These are phyloP conservation scores for Pyrocoelia pectoralis DNA, from an alignment of 2,888 invertebrate genomes.

Conservation along the genomic window DNA sequence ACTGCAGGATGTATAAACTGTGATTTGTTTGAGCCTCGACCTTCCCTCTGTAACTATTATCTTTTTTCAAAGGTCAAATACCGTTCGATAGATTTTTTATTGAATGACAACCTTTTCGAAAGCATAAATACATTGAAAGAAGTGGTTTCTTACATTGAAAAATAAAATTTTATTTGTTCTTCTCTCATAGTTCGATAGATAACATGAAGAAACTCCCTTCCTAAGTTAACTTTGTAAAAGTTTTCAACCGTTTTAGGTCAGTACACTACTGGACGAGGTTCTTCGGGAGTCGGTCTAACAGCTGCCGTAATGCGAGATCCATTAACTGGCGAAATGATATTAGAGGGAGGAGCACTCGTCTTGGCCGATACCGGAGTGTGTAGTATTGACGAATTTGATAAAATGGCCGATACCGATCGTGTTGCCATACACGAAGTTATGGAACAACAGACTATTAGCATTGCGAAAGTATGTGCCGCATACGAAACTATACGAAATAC, in stretches of 20 bases:
- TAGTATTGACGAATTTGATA: slow-evolving; percentile 99
- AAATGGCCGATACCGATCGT: slow-evolving; percentile 96
- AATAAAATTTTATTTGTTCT: no score
- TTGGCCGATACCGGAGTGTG: slow-evolving; percentile 97
- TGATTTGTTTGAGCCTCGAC: no score
- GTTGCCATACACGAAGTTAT: slow-evolving; percentile 98
- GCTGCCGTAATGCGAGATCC: slow-evolving; percentile 99
- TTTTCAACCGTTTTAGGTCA: slow-evolving; percentile 72
- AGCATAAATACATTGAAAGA: no score
- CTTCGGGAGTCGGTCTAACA: slow-evolving; percentile 98
- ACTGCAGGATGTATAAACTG: no score
- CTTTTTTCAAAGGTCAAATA: no score
- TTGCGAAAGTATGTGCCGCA: slow-evolving; percentile 80
- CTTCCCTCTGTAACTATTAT: no score
- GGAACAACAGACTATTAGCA: slow-evolving; percentile 99
- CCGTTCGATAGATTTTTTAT: no score
- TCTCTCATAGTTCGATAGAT: no score
- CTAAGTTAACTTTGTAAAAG: no score
- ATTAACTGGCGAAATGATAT: slow-evolving; percentile 95
- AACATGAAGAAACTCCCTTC: no score
- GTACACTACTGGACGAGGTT: slow-evolving; percentile 96
- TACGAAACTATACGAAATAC: background rate
- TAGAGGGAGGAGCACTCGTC: slow-evolving; percentile 97
- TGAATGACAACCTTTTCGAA: no score
- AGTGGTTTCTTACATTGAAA: no score